Conservation (phyloP, 1,140 invertebrate genomes). For the Glossosoma conforme region DNA sequence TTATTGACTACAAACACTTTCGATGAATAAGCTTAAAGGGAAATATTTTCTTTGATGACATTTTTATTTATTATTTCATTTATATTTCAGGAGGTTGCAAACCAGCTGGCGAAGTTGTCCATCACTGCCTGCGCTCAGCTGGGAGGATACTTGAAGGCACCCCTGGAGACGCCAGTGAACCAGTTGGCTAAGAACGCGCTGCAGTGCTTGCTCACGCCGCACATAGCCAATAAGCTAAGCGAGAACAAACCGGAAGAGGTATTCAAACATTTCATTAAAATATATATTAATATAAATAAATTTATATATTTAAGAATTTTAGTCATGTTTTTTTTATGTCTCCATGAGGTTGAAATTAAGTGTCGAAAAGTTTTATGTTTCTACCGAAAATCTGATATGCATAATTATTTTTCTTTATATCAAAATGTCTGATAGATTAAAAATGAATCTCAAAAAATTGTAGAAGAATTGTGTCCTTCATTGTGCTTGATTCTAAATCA, state of each 20-base stretch:
- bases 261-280: conserved; percentile 19
- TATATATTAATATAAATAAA: conserved; percentile 5
- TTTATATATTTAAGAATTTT: conserved; percentile 8
- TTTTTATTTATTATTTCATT: conserved; percentile 9
- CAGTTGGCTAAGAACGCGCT: conserved; percentile 58
- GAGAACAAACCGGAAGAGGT: conserved; percentile 69
- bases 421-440: too few relatives aligned
- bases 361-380: background rate
- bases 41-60: too few relatives aligned
- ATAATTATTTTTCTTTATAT: too few relatives aligned
- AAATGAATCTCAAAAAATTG: too few relatives aligned
- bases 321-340: too few relatives aligned
- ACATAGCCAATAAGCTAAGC: conserved; percentile 73
- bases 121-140: conserved; percentile 78
- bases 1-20: background rate
- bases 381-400: too few relatives aligned
- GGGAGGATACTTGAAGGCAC: conserved; percentile 65
- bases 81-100: conserved; percentile 73
- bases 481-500: too few relatives aligned
- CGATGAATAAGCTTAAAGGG: too few relatives aligned
- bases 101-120: conserved; percentile 84
- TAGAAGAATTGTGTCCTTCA: too few relatives aligned
- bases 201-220: conserved; percentile 82
- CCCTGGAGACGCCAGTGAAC: conserved; percentile 61
- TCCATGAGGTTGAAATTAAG: too few relatives aligned